Conservation (phyloP, 2,888 invertebrate genomes). For the Callimorpha dominula region DNA sequence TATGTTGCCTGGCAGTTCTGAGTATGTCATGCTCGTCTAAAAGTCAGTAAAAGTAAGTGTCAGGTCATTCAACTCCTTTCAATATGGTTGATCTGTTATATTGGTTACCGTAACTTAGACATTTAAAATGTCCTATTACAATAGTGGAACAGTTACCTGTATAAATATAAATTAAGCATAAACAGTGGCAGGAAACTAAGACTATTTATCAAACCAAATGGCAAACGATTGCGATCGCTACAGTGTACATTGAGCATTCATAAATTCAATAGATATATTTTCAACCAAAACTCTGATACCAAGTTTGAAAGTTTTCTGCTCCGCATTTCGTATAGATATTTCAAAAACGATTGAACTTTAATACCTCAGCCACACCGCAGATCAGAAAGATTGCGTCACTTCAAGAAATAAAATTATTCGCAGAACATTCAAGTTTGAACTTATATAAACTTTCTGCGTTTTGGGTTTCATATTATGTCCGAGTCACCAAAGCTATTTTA, state of each 20-base stretch:
- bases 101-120: too few species aligned
- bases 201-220: background rate
- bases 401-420: conserved; percentile 4
- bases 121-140: too few species aligned
- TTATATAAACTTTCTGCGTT: background rate
- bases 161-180: too few species aligned
- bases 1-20: too few species aligned
- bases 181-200: background rate
- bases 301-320: conserved; percentile 8
- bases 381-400: conserved; percentile 10
- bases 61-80: too few species aligned
- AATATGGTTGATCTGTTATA: too few species aligned
- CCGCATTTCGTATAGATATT: background rate
- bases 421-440: conserved; percentile 14
- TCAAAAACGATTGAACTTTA: conserved; percentile 10
- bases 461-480: background rate
- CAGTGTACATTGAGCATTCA: background rate
- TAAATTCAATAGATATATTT: background rate
- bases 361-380: background rate
- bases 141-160: too few species aligned
- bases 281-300: background rate
- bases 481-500: background rate
- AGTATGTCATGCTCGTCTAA: too few species aligned
- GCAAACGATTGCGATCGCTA: background rate
- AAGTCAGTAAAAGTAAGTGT: too few species aligned